phyloP scores from a whole-genome alignment of 2,113 vertebrate species.

The Chrysemys picta region DNA sequence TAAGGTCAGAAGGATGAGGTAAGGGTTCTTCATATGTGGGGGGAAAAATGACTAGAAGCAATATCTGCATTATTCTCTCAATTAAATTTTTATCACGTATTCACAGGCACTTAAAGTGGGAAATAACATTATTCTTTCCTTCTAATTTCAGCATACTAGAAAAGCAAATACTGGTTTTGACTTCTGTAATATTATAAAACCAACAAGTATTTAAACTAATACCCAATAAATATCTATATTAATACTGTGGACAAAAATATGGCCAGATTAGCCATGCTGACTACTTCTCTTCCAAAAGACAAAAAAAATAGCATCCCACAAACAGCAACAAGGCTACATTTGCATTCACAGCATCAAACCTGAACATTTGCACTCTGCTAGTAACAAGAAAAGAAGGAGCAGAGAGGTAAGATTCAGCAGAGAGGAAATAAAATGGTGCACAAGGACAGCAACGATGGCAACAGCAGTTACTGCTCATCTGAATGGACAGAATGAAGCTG shows the following conservation, averaged over 20 bases:
- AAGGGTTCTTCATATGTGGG: constrained; percentile 29
- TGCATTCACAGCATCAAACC: not conserved
- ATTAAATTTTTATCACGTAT: constrained; percentile 58
- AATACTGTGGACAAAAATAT: not conserved
- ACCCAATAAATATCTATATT: not conserved
- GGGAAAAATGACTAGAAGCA: constrained; percentile 15
- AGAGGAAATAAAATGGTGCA: not conserved
- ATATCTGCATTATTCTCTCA: constrained; percentile 50
- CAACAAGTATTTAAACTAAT: not conserved
- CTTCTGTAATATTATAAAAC: not conserved
- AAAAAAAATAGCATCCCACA: not conserved
- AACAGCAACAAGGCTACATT: not conserved
- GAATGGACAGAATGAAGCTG: not conserved
- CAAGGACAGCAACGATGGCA: not conserved
- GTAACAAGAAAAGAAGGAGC: not conserved
- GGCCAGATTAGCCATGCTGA: not conserved
- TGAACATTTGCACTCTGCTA: not conserved
- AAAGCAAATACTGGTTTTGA: not conserved
- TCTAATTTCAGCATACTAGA: constrained; percentile 22
- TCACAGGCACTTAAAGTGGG: constrained; percentile 32
- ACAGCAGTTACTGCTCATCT: not conserved
- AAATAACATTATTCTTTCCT: constrained; percentile 53
- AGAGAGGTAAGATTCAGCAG: not conserved
- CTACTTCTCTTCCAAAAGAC: not conserved
- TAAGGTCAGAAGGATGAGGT: constrained; percentile 50